These are phyloP conservation scores for Aplodontia rufa DNA, from an alignment of 2,113 vertebrate species.

Conservation along the genomic window DNA sequence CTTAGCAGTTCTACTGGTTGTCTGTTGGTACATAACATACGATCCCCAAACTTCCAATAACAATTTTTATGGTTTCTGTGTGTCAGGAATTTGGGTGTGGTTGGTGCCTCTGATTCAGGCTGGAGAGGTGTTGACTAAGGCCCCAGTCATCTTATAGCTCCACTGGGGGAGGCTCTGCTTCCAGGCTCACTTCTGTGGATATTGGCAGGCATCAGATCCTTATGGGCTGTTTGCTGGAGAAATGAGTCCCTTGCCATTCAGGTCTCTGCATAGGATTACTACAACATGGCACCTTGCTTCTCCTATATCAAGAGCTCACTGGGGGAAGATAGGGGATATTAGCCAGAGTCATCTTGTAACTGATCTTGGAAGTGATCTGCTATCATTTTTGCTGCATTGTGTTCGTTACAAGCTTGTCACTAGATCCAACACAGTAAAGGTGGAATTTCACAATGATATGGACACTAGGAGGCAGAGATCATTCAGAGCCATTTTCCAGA, in stretches of 20 bases:
- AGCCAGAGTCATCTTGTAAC: background rate
- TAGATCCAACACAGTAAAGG: background rate
- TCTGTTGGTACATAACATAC: background rate
- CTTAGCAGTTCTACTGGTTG: background rate
- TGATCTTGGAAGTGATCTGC: background rate
- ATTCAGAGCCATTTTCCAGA: background rate
- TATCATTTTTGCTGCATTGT: background rate
- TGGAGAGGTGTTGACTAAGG: background rate
- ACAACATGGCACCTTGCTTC: background rate
- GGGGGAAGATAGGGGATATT: background rate
- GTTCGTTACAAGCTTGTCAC: background rate
- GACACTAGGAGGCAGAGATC: background rate
- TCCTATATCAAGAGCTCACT: background rate
- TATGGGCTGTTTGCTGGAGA: background rate
- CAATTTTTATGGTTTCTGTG: background rate
- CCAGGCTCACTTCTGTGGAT: background rate
- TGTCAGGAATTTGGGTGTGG: background rate
- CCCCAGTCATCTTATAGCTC: background rate
- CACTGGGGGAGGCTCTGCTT: background rate
- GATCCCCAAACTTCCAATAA: background rate
- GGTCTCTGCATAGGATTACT: background rate
- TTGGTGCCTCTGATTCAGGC: background rate
- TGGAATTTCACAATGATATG: background rate
- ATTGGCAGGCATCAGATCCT: background rate
- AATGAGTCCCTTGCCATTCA: background rate